Base-by-base conservation (phyloP, 92 coral and sea anemone species). In the Phenganax marumi region DNA sequence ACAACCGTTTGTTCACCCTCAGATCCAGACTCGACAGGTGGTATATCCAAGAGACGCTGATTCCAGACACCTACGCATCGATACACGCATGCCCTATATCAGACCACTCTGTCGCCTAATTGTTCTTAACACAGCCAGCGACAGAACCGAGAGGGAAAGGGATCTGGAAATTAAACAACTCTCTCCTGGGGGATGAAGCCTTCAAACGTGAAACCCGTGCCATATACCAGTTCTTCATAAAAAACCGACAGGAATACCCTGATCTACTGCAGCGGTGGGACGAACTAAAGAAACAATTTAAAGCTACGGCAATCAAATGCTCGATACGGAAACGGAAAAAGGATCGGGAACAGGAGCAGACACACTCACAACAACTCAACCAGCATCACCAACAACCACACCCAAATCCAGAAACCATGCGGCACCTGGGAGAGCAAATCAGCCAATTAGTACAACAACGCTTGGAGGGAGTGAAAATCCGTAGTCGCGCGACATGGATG, bases 211-310 rank as follows among this genome's bases (percentile, higher is more conserved):
- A 50, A 13, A 69, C 79, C n/a, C n/a, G 21, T 0, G 23, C 0
- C 1, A 81, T 82, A 3, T 82, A 81, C 85, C 21, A 11, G 10
- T 0, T 2, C 12, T 88, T 82, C 88, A 49, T 46, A 1, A 7
- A 7, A 1, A 18, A 21, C 2, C 25, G 54, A 33, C 10, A 7
- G 22, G n/a, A 17, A 8, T 89, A 52, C 68, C 3, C 12, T 14
- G 60, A 82, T 19, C 47, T 56, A 0, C 52, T 8, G 0, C 58
- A 66, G 1, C 86, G 90, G 92, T 87, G 90, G 90, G 92, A 87
- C 77, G 13, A 22, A 0, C 88, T 86, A 12, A 89, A 89, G 26
- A 19, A 16, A 0, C 46, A 58, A 4, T 33, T 77, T 14, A 82
- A 72, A 6, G 83, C 70, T 10, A 26, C 68, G 23, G 51, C 86